phyloP scores from a whole-genome alignment of 2,797 vertebrate species.

The Alauda arvensis region DNA sequence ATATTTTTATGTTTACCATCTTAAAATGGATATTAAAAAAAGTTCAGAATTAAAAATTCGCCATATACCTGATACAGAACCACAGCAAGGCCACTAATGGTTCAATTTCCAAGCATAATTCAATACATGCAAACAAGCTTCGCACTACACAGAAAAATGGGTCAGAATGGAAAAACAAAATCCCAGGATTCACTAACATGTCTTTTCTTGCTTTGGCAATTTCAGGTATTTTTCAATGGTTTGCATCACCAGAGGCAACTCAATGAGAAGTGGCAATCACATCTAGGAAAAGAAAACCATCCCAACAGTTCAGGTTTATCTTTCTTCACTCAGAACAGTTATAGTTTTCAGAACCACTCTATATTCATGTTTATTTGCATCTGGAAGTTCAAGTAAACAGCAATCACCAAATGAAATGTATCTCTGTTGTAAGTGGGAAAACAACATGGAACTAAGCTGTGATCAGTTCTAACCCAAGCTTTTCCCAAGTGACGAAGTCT shows the following conservation, averaged over 20 bases:
- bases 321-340: background rate
- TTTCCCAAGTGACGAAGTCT: background rate
- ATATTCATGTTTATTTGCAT: background rate
- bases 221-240: background rate
- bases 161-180: slow-evolving; percentile 15
- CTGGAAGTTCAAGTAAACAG: background rate
- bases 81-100: slow-evolving; percentile 27
- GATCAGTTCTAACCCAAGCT: background rate
- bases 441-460: background rate
- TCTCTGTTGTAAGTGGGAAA: slow-evolving; percentile 5
- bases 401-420: background rate
- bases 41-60: slow-evolving; percentile 6
- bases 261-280: background rate
- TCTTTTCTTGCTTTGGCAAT: slow-evolving; percentile 28
- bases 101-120: slow-evolving; percentile 47
- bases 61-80: slow-evolving; percentile 40
- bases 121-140: slow-evolving; percentile 28
- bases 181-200: background rate
- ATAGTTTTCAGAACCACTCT: slow-evolving; percentile 8
- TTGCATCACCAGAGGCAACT: background rate
- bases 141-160: slow-evolving; percentile 22
- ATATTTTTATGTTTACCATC: slow-evolving; percentile 31
- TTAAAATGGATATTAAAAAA: slow-evolving; percentile 48
- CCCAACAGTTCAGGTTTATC: background rate
- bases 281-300: background rate